Conservation (phyloP, 2,888 invertebrate genomes). For the Chloroclysta siterata region DNA sequence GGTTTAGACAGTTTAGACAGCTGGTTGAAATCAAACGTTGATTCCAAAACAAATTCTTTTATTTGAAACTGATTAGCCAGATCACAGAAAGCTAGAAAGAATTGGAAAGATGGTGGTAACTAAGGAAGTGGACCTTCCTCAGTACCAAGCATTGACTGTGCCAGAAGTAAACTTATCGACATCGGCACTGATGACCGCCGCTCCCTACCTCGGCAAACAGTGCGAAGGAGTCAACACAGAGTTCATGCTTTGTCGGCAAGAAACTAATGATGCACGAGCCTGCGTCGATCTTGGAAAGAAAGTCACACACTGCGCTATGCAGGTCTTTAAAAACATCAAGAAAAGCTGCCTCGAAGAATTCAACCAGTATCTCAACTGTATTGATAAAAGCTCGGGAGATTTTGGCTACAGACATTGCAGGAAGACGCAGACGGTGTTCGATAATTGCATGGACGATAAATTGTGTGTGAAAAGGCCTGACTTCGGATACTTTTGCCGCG, state of each 20-base stretch:
- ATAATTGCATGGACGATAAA: conserved; percentile 92
- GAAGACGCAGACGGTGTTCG: conserved; percentile 92
- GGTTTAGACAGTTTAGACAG: too few species aligned
- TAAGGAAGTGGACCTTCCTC: conserved; percentile 74
- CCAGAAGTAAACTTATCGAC: conserved; percentile 88
- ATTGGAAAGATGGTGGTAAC: conserved; percentile 86
- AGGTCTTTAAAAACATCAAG: conserved; percentile 94
- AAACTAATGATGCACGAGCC: conserved; percentile 91
- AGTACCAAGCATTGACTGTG: conserved; percentile 26
- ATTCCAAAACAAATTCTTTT: not conserved
- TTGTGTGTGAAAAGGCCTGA: conserved; percentile 90
- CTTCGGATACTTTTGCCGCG: conserved; percentile 92
- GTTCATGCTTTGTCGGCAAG: conserved; percentile 94
- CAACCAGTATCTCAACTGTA: conserved; percentile 88
- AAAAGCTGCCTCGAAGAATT: conserved; percentile 92
- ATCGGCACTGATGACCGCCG: conserved; percentile 92
- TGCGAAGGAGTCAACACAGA: conserved; percentile 97
- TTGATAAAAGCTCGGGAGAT: conserved; percentile 91
- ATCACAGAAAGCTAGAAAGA: not conserved
- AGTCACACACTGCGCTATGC: conserved; percentile 93
- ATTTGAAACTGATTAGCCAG: not conserved
- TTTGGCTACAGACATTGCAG: conserved; percentile 89
- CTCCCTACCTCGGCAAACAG: conserved; percentile 94
- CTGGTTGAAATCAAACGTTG: too few species aligned
- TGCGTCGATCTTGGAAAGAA: conserved; percentile 94